These are phyloP conservation scores for Rhipidura dahli DNA, from an alignment of 2,113 vertebrate genomes.

Conservation along the genomic window DNA sequence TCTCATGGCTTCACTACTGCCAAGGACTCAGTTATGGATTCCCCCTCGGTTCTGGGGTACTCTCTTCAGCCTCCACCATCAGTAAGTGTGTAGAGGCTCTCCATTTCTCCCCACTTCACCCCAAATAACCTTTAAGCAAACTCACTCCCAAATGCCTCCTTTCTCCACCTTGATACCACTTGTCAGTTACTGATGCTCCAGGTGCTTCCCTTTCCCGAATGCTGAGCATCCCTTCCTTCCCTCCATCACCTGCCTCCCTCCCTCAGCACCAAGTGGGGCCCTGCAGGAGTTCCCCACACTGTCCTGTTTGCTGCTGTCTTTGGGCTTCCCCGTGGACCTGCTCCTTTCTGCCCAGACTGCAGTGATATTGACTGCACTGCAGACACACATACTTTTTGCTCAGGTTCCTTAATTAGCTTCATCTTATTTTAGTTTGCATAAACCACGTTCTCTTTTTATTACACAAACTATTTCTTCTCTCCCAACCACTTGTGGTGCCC, in stretches of 20 bases:
- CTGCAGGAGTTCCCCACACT: neutral
- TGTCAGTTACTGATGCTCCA: neutral
- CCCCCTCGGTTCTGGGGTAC: neutral
- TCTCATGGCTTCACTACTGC: neutral
- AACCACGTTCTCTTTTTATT: conserved; percentile 13
- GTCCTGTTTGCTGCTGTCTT: neutral
- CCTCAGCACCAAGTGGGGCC: neutral
- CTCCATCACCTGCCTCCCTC: neutral
- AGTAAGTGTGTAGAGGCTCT: neutral
- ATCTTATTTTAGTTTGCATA: conserved; percentile 47
- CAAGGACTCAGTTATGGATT: neutral
- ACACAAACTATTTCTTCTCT: conserved; percentile 47
- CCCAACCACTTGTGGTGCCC: conserved; percentile 52
- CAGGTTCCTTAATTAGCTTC: conserved; percentile 56
- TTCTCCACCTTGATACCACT: neutral
- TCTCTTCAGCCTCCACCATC: neutral
- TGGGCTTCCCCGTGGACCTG: neutral
- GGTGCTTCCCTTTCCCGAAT: neutral
- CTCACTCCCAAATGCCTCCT: neutral
- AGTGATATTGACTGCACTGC: conserved; percentile 70
- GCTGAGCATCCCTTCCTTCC: neutral
- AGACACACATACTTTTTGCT: conserved; percentile 33
- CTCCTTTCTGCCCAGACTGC: conserved; percentile 38
- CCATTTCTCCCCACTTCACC: neutral
- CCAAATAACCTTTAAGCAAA: neutral